phyloP scores from a whole-genome alignment of 2,797 vertebrate species.

The Amphiprion clarkii region DNA sequence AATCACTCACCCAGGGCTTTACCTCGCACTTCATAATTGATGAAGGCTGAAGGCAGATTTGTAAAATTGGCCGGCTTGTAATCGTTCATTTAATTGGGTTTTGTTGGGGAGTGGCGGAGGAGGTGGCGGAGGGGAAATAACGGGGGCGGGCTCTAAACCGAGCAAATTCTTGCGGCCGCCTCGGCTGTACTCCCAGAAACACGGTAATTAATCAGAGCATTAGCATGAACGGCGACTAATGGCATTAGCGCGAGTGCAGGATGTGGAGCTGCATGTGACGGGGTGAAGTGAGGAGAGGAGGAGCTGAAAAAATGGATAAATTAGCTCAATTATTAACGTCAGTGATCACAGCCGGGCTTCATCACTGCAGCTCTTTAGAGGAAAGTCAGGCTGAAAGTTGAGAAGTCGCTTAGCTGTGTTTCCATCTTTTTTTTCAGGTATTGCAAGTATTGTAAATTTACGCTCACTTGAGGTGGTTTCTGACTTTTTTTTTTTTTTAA shows the following conservation, averaged over 20 bases:
- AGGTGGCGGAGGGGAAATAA: constrained; percentile 14
- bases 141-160: constrained; percentile 6
- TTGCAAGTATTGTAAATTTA: no score
- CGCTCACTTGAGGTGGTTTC: no score
- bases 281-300: not conserved
- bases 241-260: constrained; percentile 17
- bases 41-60: constrained; percentile 37
- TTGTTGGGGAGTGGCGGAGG: constrained; percentile 12
- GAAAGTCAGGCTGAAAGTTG: no score
- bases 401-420: no score
- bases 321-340: not conserved
- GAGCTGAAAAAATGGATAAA: not conserved
- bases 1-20: constrained; percentile 36
- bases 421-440: no score
- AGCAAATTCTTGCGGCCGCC: constrained; percentile 9
- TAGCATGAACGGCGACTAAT: constrained; percentile 38
- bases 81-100: constrained; percentile 50
- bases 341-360: not conserved
- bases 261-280: constrained; percentile 15
- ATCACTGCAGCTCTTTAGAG: not conserved
- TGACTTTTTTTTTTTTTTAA: no score
- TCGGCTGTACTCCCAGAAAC: constrained; percentile 23
- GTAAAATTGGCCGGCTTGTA: constrained; percentile 24
- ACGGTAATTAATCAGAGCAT: constrained; percentile 28
- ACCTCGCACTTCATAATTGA: constrained; percentile 34